Base-by-base conservation (phyloP, 1,140 invertebrate genomes). In the Drosophila mojavensis region DNA sequence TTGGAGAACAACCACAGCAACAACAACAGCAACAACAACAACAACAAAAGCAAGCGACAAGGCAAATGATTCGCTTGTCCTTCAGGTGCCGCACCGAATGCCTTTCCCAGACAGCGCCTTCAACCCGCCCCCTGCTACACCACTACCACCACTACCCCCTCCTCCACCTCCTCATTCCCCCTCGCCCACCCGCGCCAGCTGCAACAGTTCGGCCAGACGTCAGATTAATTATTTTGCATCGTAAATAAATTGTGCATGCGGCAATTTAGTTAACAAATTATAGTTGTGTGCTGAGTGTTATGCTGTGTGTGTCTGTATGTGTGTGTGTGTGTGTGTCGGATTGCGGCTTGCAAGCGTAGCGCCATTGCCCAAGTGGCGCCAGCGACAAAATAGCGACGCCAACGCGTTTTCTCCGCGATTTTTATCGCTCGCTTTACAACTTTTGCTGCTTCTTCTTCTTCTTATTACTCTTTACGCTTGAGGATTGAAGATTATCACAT, bases 181-280 rank as follows among this genome's bases (percentile, higher is more conserved):
- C 6, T 11, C 10, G 9, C 28, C 43, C 3, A 30, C 54, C 24
- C 26, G 20, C 30, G 4, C 11, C 47, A 24, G n/a, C 24, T 24
- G 20, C 48, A 63, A 28, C 30, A 51, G 5, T 54, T 66, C 30
- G 33, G 55, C 50, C 26, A 39, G 61, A 72, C 47, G 75, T 74
- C 72, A 71, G 67, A 67, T 78, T 76, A 78, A 72, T 75, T 66
- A 78, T 78, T 78, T 71, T 75, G 66, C 65, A 75, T 78, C 62
- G 66, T 71, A 71, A 75, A 78, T 78, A 65, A 75, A 75, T 78
- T 78, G 71, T 71, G 56, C 66, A 75, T 71, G 66, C 72, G 66
- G 66, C 67, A 78, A 78, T 78, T 78, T 78, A 72, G 67, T 77
- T 60, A 59, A 72, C 78, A 83, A 83, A 85, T 83, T 85, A 85